phyloP scores from a whole-genome alignment of 1,140 invertebrate species.

The Pissodes strobi region DNA sequence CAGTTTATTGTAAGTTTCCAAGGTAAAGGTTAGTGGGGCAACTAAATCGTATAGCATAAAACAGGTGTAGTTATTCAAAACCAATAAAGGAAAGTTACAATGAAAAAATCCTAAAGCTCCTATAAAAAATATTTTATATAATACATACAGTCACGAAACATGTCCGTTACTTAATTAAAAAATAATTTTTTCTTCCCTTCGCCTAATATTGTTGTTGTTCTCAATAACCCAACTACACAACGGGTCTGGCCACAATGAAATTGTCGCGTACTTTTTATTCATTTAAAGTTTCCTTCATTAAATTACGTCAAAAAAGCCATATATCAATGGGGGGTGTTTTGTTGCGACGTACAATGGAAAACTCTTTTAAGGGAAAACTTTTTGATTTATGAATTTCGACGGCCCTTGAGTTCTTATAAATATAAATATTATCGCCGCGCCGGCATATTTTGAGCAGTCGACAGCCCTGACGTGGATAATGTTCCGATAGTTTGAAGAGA shows the following conservation, averaged over 20 bases:
- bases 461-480: conserved; percentile 9
- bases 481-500: neutral
- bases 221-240: neutral
- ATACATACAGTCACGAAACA: too few species aligned
- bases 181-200: neutral
- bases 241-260: conserved; percentile 3
- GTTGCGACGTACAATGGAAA: conserved; percentile 17
- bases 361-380: conserved; percentile 30
- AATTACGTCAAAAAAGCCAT: conserved; percentile 26
- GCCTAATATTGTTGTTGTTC: neutral
- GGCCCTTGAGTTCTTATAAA: conserved; percentile 23
- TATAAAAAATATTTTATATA: too few species aligned
- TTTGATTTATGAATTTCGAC: conserved; percentile 33
- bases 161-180: too few species aligned
- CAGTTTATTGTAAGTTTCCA: too few species aligned
- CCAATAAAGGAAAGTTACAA: too few species aligned
- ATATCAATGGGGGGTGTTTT: conserved; percentile 28
- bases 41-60: too few species aligned
- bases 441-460: conserved; percentile 6
- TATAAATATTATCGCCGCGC: conserved; percentile 28
- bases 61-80: too few species aligned
- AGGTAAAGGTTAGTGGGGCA: too few species aligned
- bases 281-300: conserved; percentile 22
- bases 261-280: conserved; percentile 15
- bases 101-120: too few species aligned